These are phyloP conservation scores for Ormyrus nitidulus DNA, from an alignment of 2,888 invertebrate genomes.

Conservation along the genomic window DNA sequence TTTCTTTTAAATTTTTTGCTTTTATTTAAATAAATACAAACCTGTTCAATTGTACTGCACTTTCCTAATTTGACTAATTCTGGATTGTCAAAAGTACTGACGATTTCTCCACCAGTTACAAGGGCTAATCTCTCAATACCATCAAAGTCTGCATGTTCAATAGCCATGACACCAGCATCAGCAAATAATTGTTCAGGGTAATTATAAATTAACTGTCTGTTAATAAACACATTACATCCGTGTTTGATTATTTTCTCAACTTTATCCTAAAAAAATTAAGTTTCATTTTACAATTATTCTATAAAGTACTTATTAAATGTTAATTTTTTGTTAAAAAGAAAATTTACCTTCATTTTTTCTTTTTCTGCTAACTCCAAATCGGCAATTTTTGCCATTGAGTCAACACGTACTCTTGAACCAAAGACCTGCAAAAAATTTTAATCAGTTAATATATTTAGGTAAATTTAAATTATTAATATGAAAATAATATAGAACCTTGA, in stretches of 20 bases:
- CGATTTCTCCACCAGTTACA: constrained; percentile 98
- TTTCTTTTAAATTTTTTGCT: neutral
- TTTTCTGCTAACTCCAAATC: constrained; percentile 98
- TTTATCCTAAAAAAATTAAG: constrained; percentile 81
- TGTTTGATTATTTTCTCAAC: constrained; percentile 96
- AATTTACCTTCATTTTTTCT: constrained; percentile 93
- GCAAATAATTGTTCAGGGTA: constrained; percentile 99
- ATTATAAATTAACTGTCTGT: constrained; percentile 99
- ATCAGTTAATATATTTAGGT: neutral
- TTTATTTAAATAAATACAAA: constrained; percentile 66
- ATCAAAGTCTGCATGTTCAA: constrained; percentile 99
- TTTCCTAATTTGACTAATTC: constrained; percentile 93
- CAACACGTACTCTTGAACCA: constrained; percentile 95
- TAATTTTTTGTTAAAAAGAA: neutral
- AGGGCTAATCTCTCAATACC: constrained; percentile 98
- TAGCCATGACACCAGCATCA: constrained; percentile 98
- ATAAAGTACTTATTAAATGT: neutral
- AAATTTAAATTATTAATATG: neutral
- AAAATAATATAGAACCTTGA: constrained; percentile 81
- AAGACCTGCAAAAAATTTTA: constrained; percentile 79
- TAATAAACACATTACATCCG: constrained; percentile 98
- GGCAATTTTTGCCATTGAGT: constrained; percentile 96
- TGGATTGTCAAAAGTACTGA: constrained; percentile 97
- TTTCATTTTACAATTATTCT: neutral
- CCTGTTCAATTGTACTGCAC: constrained; percentile 97